Evolutionary conservation across 2,113 vertebrate species (phyloP), one percentile per base, ranked within the genome.

Genomic region (Ramphastos sulfuratus): DNA sequence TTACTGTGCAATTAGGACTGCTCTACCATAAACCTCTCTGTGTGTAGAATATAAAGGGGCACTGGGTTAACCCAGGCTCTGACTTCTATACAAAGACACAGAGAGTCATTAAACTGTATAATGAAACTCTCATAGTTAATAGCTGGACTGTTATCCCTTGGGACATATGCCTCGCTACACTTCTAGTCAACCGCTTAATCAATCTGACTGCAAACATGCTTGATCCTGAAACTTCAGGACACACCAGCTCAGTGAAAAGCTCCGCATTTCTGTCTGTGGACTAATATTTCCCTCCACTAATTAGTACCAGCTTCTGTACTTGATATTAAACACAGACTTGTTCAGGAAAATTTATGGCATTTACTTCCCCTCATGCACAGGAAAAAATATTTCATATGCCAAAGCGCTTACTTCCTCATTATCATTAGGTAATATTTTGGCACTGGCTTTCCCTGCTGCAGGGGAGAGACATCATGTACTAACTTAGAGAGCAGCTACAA

Each of bases 361-460:
- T 94, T 91, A 86, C 88, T 85, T 94, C 91, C 91, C 30, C 64
- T 92, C 75, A 50, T 14, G 63, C 80, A 95, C 80, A 92, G 92
- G 95, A 93, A 93, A 95, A 93, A 94, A 78, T 91, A 96, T 55
- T 95, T 76, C 92, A 79, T 90, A 18, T 15, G 91, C 91, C 94
- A 96, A 91, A 86, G 76, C 31, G 0, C 83, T 89, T 88, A 91
- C 92, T 95, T 95, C 91, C 82, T 94, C 81, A 20, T 80, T 92
- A 92, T 93, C 72, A 93, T 92, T 94, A 93, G 85, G 82, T 94
- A 95, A 94, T 89, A 89, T 83, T 95, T 92, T 95, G 95, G 95
- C 87, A 92, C 69, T 93, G 66, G 86, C 78, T 70, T 80, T 54
- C 89, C 48, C 87, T 9, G 1, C 80, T 80, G 85, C 77, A 92